Percentiles rank a stretch among this genome's conserved stretches.
These are phyloP conservation scores for Clunio marinus DNA, from an alignment of 2,888 invertebrate species.

Conservation along the genomic window DNA sequence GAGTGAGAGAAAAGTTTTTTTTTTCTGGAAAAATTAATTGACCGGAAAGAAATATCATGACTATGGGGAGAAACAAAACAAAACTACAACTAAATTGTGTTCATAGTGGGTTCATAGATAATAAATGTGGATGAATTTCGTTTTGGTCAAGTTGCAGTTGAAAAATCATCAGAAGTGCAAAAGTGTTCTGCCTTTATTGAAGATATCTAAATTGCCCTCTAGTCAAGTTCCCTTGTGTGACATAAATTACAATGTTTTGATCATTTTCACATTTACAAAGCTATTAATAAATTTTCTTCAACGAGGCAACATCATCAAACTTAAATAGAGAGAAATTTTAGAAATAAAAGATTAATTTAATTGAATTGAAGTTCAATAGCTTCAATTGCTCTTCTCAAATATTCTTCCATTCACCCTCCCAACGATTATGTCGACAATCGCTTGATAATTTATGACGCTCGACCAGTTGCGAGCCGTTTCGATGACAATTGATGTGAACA, in stretches of 20 bases:
- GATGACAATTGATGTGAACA: too few species aligned
- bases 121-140: slow-evolving; percentile 7
- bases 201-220: background rate
- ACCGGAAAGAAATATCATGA: slow-evolving; percentile 33
- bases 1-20: background rate
- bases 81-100: too few species aligned
- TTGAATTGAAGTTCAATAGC: slow-evolving; percentile 26
- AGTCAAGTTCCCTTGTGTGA: slow-evolving; percentile 26
- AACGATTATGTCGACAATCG: too few species aligned
- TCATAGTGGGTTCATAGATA: slow-evolving; percentile 19
- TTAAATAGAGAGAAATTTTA: too few species aligned
- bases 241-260: slow-evolving; percentile 37
- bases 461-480: slow-evolving; percentile 10
- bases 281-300: slow-evolving; percentile 3
- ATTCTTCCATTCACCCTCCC: background rate
- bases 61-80: background rate
- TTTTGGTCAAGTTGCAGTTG: slow-evolving; percentile 23
- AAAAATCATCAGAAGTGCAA: background rate
- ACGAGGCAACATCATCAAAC: background rate
- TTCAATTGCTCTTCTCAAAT: background rate
- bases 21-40: slow-evolving; percentile 33
- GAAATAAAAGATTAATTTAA: slow-evolving; percentile 24
- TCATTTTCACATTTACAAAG: slow-evolving; percentile 37
- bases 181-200: background rate
- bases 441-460: slow-evolving; percentile 8